Percentiles rank a stretch among this genome's conserved stretches.
phyloP scores from a whole-genome alignment of 2,113 vertebrate genomes.

The Catagonus wagneri region DNA sequence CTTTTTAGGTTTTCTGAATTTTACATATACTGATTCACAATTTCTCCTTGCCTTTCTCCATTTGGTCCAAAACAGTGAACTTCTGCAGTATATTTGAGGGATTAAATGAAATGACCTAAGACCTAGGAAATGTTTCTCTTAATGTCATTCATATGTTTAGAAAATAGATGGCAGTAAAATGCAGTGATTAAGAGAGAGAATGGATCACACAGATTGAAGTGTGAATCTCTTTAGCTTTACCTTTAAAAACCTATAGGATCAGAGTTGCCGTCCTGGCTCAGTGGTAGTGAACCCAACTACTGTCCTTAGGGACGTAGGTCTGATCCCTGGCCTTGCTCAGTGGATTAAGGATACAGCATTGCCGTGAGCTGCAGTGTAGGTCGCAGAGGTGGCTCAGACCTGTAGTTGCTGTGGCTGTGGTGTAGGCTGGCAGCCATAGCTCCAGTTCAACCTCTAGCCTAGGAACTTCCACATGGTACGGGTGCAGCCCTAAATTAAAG shows the following conservation, averaged over 20 bases:
- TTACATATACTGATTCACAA: conserved; percentile 13
- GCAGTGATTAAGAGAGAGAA: background rate
- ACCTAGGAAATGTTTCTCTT: background rate
- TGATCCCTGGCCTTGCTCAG: too few species aligned
- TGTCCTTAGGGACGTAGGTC: too few species aligned
- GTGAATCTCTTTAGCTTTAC: background rate
- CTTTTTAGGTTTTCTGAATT: conserved; percentile 41
- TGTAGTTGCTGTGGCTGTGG: too few species aligned
- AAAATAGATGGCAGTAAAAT: background rate
- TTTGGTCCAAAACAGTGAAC: background rate
- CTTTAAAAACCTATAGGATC: background rate
- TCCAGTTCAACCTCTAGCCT: too few species aligned
- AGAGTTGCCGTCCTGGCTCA: too few species aligned
- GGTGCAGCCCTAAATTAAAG: too few species aligned
- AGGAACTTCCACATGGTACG: too few species aligned
- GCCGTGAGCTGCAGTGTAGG: too few species aligned
- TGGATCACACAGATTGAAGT: background rate
- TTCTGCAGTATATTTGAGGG: background rate
- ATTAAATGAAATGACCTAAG: conserved; percentile 20
- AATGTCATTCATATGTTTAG: background rate
- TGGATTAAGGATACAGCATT: too few species aligned
- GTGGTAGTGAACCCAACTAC: too few species aligned
- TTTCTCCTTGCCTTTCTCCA: background rate
- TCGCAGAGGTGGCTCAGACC: too few species aligned
- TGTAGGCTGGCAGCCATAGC: too few species aligned